phyloP scores from a whole-genome alignment of 2,888 invertebrate genomes.

The Steinernema carpocapsae region DNA sequence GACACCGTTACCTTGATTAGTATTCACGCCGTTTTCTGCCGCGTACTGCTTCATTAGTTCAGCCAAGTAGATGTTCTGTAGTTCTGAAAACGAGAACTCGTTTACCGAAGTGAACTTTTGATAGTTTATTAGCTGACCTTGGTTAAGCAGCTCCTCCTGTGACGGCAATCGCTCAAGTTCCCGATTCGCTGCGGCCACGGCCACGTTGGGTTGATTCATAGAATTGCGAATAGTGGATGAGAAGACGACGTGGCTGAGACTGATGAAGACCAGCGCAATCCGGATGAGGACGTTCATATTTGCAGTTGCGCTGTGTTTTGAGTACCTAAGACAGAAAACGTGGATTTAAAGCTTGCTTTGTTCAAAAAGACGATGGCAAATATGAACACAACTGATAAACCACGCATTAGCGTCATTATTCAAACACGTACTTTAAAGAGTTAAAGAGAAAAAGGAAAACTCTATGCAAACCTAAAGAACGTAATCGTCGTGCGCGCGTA shows the following conservation, averaged over 20 bases:
- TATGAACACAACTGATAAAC: too few species aligned
- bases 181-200: not conserved
- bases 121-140: too few species aligned
- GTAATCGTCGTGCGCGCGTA: not conserved
- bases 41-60: not conserved
- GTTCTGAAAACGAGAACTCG: not conserved
- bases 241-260: not conserved
- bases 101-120: not conserved
- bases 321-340: too few species aligned
- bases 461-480: not conserved
- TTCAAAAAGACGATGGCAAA: not conserved
- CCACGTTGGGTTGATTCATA: slow-evolving; percentile 7
- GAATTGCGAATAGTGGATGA: slow-evolving; percentile 19
- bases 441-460: not conserved
- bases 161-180: too few species aligned
- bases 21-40: not conserved
- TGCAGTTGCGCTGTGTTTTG: not conserved
- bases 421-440: not conserved
- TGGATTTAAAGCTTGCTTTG: not conserved
- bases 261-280: slow-evolving; percentile 7
- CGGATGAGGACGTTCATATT: slow-evolving; percentile 14
- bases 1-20: not conserved
- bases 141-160: not conserved
- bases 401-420: not conserved
- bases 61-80: not conserved